Conservation (phyloP, 2,113 vertebrate genomes). For the Silurus asotus region DNA sequence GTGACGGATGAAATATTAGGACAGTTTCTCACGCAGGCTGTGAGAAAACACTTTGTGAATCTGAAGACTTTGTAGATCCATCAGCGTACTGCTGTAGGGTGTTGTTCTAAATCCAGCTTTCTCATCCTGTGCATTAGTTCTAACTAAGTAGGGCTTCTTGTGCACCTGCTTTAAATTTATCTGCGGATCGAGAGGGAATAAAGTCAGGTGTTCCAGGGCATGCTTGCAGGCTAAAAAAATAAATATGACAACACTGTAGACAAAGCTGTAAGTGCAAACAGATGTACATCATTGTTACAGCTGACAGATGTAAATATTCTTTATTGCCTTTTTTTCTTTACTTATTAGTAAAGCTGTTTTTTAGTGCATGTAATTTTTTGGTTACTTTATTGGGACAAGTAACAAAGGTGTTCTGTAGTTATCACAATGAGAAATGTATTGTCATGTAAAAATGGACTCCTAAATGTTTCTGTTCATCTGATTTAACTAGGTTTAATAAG, state of each 20-base stretch:
- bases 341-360: neutral
- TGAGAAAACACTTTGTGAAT: neutral
- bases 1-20: neutral
- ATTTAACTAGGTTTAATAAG: too few species aligned
- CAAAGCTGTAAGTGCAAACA: neutral
- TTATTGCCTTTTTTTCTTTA: neutral
- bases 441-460: neutral
- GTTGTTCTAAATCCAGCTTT: constrained; percentile 16
- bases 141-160: constrained; percentile 30
- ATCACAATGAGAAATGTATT: neutral
- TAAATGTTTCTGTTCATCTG: neutral
- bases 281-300: neutral
- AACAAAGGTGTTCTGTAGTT: neutral
- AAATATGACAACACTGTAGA: neutral
- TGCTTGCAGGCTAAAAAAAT: constrained; percentile 2
- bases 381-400: neutral
- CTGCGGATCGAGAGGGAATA: constrained; percentile 41
- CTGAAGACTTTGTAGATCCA: neutral
- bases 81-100: constrained; percentile 15
- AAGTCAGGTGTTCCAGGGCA: constrained; percentile 30
- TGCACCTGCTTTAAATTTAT: constrained; percentile 36
- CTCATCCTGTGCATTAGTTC: neutral
- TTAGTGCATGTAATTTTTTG: neutral
- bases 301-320: neutral
- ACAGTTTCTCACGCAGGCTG: neutral